Evolutionary conservation across 1,140 invertebrate genomes (phyloP).

Genomic region (Contarinia nasturtii): DNA sequence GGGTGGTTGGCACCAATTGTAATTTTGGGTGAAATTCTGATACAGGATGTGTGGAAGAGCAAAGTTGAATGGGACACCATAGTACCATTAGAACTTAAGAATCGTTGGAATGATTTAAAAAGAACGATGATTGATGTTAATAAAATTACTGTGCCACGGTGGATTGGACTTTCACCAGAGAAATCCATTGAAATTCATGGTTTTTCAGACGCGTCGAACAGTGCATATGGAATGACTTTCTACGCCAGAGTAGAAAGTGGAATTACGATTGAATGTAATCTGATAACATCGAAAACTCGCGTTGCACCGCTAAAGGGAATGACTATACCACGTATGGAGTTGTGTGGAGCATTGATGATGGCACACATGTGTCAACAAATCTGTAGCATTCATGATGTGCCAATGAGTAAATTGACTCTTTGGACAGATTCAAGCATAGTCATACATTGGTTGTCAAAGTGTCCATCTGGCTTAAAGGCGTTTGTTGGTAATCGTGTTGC

Average conservation of each 20-base stretch:
- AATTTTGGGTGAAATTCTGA: conserved; percentile 20
- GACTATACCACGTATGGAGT: conserved; percentile 23
- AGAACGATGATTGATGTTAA: not conserved
- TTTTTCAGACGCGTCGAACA: conserved; percentile 15
- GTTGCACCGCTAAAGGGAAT: conserved; percentile 19
- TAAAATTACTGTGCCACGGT: not conserved
- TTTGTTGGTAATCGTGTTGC: conserved; percentile 22
- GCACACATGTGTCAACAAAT: conserved; percentile 10
- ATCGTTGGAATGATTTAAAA: conserved; percentile 2
- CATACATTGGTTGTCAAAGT: conserved; percentile 14
- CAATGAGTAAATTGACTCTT: conserved; percentile 1
- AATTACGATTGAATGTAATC: conserved; percentile 2
- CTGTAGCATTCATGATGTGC: not conserved
- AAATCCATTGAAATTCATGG: conserved; percentile 12
- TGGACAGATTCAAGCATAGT: conserved; percentile 18
- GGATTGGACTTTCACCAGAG: conserved; percentile 1
- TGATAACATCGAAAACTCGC: conserved; percentile 18
- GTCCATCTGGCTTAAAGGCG: conserved; percentile 12
- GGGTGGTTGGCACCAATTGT: conserved; percentile 21
- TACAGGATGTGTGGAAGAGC: conserved; percentile 23
- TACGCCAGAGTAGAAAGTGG: conserved; percentile 8
- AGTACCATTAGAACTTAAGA: conserved; percentile 4
- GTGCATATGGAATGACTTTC: conserved; percentile 14
- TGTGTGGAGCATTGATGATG: conserved; percentile 20
- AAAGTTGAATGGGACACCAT: conserved; percentile 20